These are phyloP conservation scores for Chromobotia macracanthus DNA, from an alignment of 2,797 vertebrate species.

Conservation along the genomic window DNA sequence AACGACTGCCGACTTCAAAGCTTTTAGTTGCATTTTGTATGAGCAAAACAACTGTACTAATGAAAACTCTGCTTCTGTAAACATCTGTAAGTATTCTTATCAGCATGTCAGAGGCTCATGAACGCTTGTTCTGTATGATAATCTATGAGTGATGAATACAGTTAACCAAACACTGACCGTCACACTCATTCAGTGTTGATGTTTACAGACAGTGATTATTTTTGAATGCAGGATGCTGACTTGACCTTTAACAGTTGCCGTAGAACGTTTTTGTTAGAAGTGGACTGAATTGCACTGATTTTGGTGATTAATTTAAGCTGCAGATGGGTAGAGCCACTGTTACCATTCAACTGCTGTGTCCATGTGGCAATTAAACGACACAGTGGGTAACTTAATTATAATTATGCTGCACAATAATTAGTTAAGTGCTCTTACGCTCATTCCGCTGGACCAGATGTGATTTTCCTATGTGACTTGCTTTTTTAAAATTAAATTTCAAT, in stretches of 20 bases:
- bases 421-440: conserved; percentile 5
- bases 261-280: not conserved
- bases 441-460: conserved; percentile 5
- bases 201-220: too few relatives aligned
- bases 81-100: not conserved
- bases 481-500: too few relatives aligned
- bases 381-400: not conserved
- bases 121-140: too few relatives aligned
- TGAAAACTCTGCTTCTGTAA: not conserved
- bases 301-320: not conserved
- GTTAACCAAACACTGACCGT: not conserved
- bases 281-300: not conserved
- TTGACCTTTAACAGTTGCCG: not conserved
- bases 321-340: not conserved
- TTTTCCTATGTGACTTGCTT: not conserved
- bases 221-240: not conserved
- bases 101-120: not conserved
- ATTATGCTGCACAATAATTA: conserved; percentile 5
- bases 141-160: not conserved
- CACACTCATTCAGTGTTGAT: not conserved
- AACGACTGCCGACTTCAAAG: not conserved
- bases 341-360: not conserved
- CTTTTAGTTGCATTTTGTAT: not conserved
- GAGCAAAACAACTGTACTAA: not conserved
- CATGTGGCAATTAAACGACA: not conserved